Base-by-base conservation (phyloP, 2,888 invertebrate genomes). In the Agonopterix subpropinquella region DNA sequence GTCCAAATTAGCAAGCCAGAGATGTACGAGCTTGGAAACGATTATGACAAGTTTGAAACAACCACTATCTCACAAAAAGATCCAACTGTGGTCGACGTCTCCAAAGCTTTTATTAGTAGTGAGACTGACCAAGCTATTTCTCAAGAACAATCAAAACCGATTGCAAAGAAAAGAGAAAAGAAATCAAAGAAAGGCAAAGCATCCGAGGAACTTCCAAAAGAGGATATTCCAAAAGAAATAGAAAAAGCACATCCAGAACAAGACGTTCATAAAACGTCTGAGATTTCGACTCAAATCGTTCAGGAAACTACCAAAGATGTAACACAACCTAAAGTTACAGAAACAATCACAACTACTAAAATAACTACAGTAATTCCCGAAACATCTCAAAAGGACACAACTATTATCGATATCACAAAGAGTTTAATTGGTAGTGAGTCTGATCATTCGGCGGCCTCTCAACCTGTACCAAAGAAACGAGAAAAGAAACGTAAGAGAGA, bases 351-450 rank as follows among this genome's bases (percentile, higher is more conserved):
- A n/a, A 53, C 48, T 4, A 42, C 50, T n/a, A 47, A 48, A 42
- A 45, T 47, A 45, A 46, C 51, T 11, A n/a, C 48, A 2, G 35
- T 18, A 4, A 45, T 43, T 13, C 54, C 53, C 36, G 50, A 54
- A 10, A 52, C 49, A 1, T 13, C 36, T 28, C 37, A 10, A 5
- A 62, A 60, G 53, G 64, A 65, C 11, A 53, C 49, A 2, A 52
- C 52, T 45, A 50, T 67, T 5, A 48, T 59, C 11, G 67, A 73
- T 51, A 55, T 67, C 2, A 70, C 68, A 3, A 67, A 64, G 37
- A 62, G 49, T 41, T 58, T 77, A 4, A 66, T 78, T 35, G 67
- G 54, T 7, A 73, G 62, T 57, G 77, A 78, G 53, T 63, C 61
- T 35, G 66, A 65, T 7, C 66, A 78, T 41, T 68, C 70, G 2